phyloP scores from a whole-genome alignment of 1,140 invertebrate species.

The Pectinophora gossypiella region DNA sequence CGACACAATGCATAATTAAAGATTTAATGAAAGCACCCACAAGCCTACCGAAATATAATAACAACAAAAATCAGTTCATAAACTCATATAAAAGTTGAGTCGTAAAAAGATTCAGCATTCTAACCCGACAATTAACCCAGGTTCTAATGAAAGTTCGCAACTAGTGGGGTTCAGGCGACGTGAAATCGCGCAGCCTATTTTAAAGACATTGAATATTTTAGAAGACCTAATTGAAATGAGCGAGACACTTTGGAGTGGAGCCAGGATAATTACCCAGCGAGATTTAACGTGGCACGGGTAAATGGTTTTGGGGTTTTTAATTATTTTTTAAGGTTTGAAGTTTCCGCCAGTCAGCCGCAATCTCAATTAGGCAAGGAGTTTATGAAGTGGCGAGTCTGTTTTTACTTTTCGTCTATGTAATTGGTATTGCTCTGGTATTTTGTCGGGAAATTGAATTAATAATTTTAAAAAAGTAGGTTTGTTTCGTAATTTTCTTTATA shows the following conservation, averaged over 20 bases:
- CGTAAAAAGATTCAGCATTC: conserved; percentile 55
- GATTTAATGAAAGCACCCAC: no score
- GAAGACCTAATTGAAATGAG: conserved; percentile 72
- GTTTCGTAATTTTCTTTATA: neutral
- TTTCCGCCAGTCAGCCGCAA: conserved; percentile 4
- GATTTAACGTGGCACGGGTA: conserved; percentile 69
- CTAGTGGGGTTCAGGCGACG: no score
- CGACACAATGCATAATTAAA: no score
- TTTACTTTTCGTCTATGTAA: neutral
- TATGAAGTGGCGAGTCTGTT: conserved; percentile 3
- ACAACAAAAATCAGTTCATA: neutral
- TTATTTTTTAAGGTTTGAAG: conserved; percentile 39
- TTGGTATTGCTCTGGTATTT: neutral
- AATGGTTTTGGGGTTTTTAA: conserved; percentile 62
- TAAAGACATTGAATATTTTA: conserved; percentile 75
- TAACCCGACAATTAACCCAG: conserved; percentile 63
- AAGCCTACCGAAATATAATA: no score
- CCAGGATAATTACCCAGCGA: conserved; percentile 72
- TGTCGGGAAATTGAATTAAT: neutral
- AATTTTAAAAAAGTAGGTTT: neutral
- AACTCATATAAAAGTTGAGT: conserved; percentile 30
- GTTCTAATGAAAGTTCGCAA: conserved; percentile 59
- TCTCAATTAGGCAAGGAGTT: conserved; percentile 5
- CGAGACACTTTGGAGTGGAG: conserved; percentile 70
- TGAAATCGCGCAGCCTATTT: conserved; percentile 67